Percentiles rank a stretch among this genome's conserved stretches.
Conservation (phyloP, 2,797 vertebrate species). For the Spinibarbus caldwelli region DNA sequence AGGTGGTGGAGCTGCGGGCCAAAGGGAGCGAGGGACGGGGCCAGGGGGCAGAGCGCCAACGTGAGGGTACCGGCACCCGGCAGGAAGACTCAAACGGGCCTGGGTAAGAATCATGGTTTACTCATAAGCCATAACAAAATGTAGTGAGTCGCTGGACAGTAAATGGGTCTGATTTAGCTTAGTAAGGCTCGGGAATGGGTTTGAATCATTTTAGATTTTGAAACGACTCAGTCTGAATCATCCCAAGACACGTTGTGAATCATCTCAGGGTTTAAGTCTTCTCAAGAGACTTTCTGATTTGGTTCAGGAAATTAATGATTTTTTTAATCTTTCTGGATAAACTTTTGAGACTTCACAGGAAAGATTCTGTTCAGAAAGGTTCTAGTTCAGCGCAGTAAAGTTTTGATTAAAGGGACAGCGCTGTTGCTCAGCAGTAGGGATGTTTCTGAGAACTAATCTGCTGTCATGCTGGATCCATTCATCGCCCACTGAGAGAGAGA, state of each 20-base stretch:
- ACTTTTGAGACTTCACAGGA: background rate
- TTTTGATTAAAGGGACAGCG: slow-evolving; percentile 60
- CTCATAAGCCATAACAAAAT: slow-evolving; percentile 20
- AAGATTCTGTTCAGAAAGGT: background rate
- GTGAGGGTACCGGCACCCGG: slow-evolving; percentile 76
- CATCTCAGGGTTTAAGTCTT: background rate
- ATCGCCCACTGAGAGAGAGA: slow-evolving; percentile 40
- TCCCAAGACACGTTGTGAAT: background rate
- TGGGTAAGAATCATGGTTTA: slow-evolving; percentile 82
- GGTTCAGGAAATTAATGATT: background rate
- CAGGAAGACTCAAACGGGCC: slow-evolving; percentile 94
- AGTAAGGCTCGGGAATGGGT: background rate
- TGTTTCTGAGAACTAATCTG: slow-evolving; percentile 32
- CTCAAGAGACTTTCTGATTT: background rate
- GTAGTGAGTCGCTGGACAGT: background rate
- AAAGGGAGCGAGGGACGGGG: slow-evolving; percentile 82
- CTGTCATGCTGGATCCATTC: slow-evolving; percentile 36
- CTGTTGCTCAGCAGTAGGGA: slow-evolving; percentile 30
- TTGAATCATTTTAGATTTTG: background rate
- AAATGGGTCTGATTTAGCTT: background rate
- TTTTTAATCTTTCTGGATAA: background rate
- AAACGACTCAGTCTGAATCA: background rate
- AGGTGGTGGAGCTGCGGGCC: slow-evolving; percentile 91
- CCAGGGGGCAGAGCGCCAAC: slow-evolving; percentile 82
- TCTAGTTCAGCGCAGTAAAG: slow-evolving; percentile 61